phyloP scores from a whole-genome alignment of 2,113 vertebrate genomes.

The Notiomystis cincta region DNA sequence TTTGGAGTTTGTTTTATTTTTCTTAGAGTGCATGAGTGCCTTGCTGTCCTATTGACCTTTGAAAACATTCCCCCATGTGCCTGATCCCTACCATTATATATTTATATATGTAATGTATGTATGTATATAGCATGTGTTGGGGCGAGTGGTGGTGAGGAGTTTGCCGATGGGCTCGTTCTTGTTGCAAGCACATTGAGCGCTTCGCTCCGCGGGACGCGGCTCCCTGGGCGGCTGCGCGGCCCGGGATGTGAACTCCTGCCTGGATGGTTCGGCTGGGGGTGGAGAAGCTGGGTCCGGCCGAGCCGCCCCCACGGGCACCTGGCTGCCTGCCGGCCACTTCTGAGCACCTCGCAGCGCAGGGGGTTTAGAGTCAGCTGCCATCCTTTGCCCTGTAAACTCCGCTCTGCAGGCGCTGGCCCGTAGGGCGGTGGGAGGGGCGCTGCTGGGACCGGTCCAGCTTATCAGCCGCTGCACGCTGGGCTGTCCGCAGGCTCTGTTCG shows the following conservation, averaged over 20 bases:
- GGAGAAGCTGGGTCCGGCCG: fast-evolving
- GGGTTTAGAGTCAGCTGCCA: background rate
- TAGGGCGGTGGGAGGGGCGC: background rate
- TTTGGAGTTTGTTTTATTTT: background rate
- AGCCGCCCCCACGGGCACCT: fast-evolving
- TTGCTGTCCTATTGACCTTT: background rate
- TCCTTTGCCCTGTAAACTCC: background rate
- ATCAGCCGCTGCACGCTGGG: background rate
- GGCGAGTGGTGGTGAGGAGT: background rate
- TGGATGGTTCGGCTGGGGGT: background rate
- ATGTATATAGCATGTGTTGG: background rate
- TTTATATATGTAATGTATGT: fast-evolving
- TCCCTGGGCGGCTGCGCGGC: background rate
- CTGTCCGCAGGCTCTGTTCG: background rate
- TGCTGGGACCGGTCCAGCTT: background rate
- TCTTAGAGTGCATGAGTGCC: background rate
- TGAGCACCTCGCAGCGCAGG: fast-evolving
- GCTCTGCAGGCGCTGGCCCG: background rate
- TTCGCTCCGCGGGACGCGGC: too few relatives aligned
- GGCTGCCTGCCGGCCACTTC: background rate
- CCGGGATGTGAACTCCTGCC: background rate
- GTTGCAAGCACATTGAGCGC: fast-evolving
- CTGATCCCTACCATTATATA: too few relatives aligned
- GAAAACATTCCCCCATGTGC: background rate
- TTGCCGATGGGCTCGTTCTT: background rate